phyloP scores from a whole-genome alignment of 2,888 invertebrate species.

The Synanthedon tipuliformis region DNA sequence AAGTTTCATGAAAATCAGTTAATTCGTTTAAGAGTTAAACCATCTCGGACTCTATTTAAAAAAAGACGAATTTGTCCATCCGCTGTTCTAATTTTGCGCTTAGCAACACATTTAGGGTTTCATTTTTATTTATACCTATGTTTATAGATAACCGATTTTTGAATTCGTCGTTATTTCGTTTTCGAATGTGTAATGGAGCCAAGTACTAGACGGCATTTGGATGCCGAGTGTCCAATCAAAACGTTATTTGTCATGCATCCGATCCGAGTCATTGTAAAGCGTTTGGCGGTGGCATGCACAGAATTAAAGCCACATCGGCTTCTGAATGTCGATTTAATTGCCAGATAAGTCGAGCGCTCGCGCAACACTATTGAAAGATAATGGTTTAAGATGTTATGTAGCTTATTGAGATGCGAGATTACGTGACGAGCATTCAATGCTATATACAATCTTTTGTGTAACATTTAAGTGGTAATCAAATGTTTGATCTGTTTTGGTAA shows the following conservation, averaged over 20 bases:
- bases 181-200: slow-evolving; percentile 10
- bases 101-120: too few species aligned
- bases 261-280: slow-evolving; percentile 52
- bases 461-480: slow-evolving; percentile 5
- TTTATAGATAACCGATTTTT: too few species aligned
- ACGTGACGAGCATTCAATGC: slow-evolving; percentile 9
- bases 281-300: slow-evolving; percentile 55
- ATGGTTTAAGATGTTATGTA: slow-evolving; percentile 59
- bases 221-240: slow-evolving; percentile 57
- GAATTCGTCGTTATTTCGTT: too few species aligned
- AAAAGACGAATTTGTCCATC: too few species aligned
- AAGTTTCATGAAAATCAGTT: too few species aligned
- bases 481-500: background rate
- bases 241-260: slow-evolving; percentile 66
- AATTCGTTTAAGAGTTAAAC: too few species aligned
- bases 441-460: slow-evolving; percentile 7
- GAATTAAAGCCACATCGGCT: slow-evolving; percentile 61
- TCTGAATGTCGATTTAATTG: slow-evolving; percentile 70
- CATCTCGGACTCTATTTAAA: too few species aligned
- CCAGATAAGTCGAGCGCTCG: slow-evolving; percentile 58
- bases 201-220: slow-evolving; percentile 21
- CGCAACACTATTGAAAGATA: slow-evolving; percentile 62
- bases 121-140: too few species aligned
- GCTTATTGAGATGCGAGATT: slow-evolving; percentile 49
- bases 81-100: too few species aligned